Evolutionary conservation across 2,797 vertebrate species (phyloP).

Genomic region (Cottoperca gobio): DNA sequence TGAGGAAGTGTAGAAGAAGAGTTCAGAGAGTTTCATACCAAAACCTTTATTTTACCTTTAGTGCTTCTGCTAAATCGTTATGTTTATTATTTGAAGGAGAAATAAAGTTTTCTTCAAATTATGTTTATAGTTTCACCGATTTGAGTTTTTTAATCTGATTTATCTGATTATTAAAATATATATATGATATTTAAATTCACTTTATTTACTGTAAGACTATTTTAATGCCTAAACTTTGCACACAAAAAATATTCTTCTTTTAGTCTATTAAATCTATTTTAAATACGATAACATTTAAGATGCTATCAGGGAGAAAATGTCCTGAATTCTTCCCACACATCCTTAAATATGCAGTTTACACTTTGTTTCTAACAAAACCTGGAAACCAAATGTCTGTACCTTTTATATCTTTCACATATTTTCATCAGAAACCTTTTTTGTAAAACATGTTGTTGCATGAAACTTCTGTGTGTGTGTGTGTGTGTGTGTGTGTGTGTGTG

Average conservation of each 20-base stretch:
- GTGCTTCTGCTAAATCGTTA: background rate
- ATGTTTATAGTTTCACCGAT: background rate
- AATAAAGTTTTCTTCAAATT: background rate
- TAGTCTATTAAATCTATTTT: background rate
- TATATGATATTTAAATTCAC: too few species aligned
- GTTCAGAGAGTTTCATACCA: background rate
- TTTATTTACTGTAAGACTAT: too few species aligned
- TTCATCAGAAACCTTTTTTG: background rate
- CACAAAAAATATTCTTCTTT: background rate
- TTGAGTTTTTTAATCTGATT: background rate
- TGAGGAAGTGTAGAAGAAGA: background rate
- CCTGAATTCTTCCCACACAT: background rate
- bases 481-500: too few species aligned
- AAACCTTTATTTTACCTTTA: background rate
- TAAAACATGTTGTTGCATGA: too few species aligned
- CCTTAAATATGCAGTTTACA: background rate
- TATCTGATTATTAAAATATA: too few species aligned
- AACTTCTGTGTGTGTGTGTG: too few species aligned
- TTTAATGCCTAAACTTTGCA: too few species aligned
- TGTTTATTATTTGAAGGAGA: background rate
- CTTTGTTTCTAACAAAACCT: background rate
- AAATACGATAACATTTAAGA: background rate
- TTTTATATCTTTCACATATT: background rate
- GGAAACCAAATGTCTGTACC: too few species aligned
- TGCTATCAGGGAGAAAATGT: background rate